A percentile compares a stretch with the other conserved stretches of the same genome.
phyloP scores from a whole-genome alignment of 2,888 invertebrate genomes.

The Mythimna albipuncta region DNA sequence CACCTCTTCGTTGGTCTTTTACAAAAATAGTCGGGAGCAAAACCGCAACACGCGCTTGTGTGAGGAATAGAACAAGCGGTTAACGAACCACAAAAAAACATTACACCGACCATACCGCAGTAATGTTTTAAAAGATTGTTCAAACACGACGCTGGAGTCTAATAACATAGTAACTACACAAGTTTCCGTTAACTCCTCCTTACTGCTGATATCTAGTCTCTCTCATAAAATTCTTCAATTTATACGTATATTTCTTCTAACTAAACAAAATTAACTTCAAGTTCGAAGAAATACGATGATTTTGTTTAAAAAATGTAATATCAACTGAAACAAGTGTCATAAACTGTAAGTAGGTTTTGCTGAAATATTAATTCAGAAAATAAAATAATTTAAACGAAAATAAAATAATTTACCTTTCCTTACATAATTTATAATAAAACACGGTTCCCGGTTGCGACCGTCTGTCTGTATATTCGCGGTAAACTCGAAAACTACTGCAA shows the following conservation, averaged over 20 bases:
- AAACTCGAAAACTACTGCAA: too few relatives aligned
- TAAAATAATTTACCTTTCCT: neutral
- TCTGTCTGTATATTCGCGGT: too few relatives aligned
- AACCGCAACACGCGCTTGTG: conserved; percentile 56
- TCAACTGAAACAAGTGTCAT: conserved; percentile 3
- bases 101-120: conserved; percentile 60
- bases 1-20: conserved; percentile 26
- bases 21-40: conserved; percentile 34
- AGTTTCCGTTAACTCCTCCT: conserved; percentile 62
- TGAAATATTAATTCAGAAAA: conserved; percentile 8
- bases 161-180: conserved; percentile 52
- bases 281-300: conserved; percentile 27
- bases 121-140: conserved; percentile 58
- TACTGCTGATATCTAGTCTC: conserved; percentile 45
- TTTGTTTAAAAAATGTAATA: conserved; percentile 22
- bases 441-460: too few relatives aligned
- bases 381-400: conserved; percentile 10
- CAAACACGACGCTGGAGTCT: conserved; percentile 58
- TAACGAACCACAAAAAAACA: conserved; percentile 66
- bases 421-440: too few relatives aligned
- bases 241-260: conserved; percentile 18
- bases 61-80: conserved; percentile 56
- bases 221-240: conserved; percentile 31
- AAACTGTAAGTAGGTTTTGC: conserved; percentile 8
- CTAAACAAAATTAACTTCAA: conserved; percentile 21